phyloP scores from a whole-genome alignment of 2,113 vertebrate species.

The Chloropsis cyanopogon region DNA sequence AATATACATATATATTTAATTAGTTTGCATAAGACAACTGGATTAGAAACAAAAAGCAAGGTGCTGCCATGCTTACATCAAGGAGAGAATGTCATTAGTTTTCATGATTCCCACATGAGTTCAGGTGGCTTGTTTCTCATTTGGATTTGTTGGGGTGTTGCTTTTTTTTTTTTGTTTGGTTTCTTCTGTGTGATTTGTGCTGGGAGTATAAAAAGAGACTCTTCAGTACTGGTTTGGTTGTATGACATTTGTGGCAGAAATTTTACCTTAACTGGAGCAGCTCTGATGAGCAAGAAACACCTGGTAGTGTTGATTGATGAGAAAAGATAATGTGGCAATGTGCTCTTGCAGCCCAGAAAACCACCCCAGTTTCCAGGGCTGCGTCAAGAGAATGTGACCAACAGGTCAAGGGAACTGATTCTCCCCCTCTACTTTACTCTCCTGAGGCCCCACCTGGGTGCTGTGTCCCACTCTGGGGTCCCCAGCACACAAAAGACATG shows the following conservation, averaged over 20 bases:
- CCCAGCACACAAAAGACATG: background rate
- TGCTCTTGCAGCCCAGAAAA: background rate
- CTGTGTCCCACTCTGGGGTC: background rate
- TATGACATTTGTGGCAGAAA: background rate
- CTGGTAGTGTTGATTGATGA: background rate
- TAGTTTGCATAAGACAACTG: slow-evolving; percentile 12
- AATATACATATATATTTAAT: slow-evolving; percentile 55
- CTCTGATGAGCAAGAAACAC: background rate
- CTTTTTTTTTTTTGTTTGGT: background rate
- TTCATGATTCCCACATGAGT: background rate
- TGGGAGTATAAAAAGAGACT: background rate
- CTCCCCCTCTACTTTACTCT: background rate
- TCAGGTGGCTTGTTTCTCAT: background rate
- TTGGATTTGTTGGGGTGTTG: background rate
- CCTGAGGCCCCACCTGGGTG: background rate
- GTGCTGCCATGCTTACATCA: background rate
- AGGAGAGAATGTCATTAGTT: background rate
- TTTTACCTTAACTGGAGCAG: background rate
- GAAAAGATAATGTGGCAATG: background rate
- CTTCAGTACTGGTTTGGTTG: background rate
- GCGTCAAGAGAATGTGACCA: background rate
- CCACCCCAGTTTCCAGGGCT: background rate
- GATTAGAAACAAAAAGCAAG: background rate
- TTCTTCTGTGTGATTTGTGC: accelerated
- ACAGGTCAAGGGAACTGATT: background rate